Percentiles rank a stretch among this genome's conserved stretches.
Evolutionary conservation across 2,113 vertebrate genomes (phyloP).

Genomic region (Motacilla alba): DNA sequence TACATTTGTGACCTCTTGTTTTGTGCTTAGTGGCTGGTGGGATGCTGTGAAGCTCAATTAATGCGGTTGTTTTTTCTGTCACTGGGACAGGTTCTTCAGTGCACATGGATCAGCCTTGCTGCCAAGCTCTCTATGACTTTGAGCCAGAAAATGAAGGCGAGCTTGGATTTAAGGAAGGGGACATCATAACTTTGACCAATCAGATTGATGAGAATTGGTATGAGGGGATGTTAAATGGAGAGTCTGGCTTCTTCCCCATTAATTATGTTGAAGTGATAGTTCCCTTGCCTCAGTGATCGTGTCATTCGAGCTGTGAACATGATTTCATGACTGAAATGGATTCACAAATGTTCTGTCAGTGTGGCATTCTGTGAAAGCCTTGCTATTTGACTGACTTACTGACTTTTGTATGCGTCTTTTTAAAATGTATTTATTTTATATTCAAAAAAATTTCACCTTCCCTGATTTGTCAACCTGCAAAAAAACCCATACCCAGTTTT

Average conservation of each 20-base stretch:
- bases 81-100: conserved; percentile 75
- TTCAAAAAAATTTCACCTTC: conserved; percentile 48
- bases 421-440: conserved; percentile 85
- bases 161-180: conserved; percentile 93
- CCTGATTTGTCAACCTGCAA: conserved; percentile 57
- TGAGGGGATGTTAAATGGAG: conserved; percentile 86
- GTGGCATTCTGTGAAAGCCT: conserved; percentile 77
- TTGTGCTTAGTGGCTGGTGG: neutral
- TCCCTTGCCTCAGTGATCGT: conserved; percentile 84
- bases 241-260: conserved; percentile 94
- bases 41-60: neutral
- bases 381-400: conserved; percentile 72
- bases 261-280: conserved; percentile 92
- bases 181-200: conserved; percentile 92
- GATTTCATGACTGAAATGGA: conserved; percentile 60
- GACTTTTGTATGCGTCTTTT: conserved; percentile 78
- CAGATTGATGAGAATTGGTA: conserved; percentile 98
- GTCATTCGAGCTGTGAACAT: conserved; percentile 37
- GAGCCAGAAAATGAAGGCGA: conserved; percentile 93
- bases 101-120: conserved; percentile 88
- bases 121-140: conserved; percentile 91
- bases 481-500: conserved; percentile 56
- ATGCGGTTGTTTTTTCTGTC: conserved; percentile 4
- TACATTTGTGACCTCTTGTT: neutral
- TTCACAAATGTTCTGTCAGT: conserved; percentile 66